Evolutionary conservation across 2,888 invertebrate species (phyloP).

Genomic region (Aphrophora alni): DNA sequence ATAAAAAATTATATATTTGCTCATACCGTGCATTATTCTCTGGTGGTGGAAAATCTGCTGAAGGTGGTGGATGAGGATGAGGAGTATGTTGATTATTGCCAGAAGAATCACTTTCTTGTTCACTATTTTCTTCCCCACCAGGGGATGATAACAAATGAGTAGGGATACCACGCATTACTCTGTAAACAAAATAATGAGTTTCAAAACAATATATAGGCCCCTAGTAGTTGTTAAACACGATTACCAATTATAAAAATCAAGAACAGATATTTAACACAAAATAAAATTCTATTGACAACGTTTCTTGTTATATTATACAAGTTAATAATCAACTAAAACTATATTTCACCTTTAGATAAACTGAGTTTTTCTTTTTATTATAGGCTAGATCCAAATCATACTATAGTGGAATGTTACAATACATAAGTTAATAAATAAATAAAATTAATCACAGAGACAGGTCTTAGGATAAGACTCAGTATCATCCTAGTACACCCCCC

Average conservation of each 20-base stretch:
- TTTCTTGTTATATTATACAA: too few relatives aligned
- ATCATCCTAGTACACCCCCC: too few relatives aligned
- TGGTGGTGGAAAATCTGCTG: conserved; percentile 45
- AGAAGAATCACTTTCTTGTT: conserved; percentile 49
- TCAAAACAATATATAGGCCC: too few relatives aligned
- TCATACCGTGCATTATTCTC: conserved; percentile 53
- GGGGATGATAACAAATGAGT: conserved; percentile 50
- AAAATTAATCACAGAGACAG: too few relatives aligned
- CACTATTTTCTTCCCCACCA: conserved; percentile 50
- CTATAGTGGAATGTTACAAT: too few relatives aligned
- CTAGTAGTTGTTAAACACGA: neutral
- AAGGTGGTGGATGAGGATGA: conserved; percentile 47
- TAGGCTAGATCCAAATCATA: too few relatives aligned
- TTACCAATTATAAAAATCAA: neutral
- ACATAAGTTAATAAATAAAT: neutral
- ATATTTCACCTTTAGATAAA: too few relatives aligned
- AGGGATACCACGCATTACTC: conserved; percentile 48
- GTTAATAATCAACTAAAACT: too few relatives aligned
- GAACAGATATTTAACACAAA: neutral
- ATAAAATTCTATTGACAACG: too few relatives aligned
- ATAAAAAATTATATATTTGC: too few relatives aligned
- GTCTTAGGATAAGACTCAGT: too few relatives aligned
- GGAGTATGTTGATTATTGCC: conserved; percentile 45
- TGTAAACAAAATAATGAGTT: neutral
- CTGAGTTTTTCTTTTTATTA: too few relatives aligned